A percentile compares a stretch with the other conserved stretches of the same genome.
phyloP scores from a whole-genome alignment of 2,888 invertebrate genomes.

The Trichopoda pennipes region DNA sequence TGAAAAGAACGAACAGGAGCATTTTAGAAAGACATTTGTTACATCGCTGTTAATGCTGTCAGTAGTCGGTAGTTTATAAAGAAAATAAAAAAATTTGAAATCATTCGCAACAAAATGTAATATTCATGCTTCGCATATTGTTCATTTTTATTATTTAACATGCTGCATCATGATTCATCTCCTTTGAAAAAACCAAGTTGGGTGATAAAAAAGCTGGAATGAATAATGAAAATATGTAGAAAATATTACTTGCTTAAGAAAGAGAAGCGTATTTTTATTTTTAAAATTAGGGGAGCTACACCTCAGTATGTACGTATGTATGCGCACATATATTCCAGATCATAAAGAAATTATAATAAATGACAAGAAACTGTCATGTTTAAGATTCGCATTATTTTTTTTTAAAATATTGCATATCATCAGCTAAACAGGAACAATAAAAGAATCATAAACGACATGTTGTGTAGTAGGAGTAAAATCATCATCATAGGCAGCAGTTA shows the following conservation, averaged over 20 bases:
- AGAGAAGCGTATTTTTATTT: neutral
- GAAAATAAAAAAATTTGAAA: constrained; percentile 18
- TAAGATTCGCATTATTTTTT: constrained; percentile 34
- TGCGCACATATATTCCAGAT: constrained; percentile 30
- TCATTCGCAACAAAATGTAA: constrained; percentile 16
- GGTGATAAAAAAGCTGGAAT: neutral
- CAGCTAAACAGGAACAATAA: constrained; percentile 59
- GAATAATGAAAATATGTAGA: neutral
- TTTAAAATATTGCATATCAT: constrained; percentile 53
- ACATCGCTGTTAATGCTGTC: constrained; percentile 29
- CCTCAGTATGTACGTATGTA: neutral
- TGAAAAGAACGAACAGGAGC: neutral
- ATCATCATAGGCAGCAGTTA: constrained; percentile 46
- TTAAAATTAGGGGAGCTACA: constrained; percentile 20
- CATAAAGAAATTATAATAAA: constrained; percentile 61
- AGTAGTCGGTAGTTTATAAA: constrained; percentile 39
- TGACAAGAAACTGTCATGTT: constrained; percentile 61
- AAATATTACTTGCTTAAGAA: neutral
- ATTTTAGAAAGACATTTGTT: constrained; percentile 23
- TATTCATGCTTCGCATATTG: neutral
- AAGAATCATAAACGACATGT: constrained; percentile 36
- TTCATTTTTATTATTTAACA: neutral
- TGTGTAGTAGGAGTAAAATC: constrained; percentile 27
- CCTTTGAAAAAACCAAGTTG: neutral
- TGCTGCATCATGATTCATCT: neutral